Base-by-base conservation (phyloP, 2,888 invertebrate species). In the Cinara cedri region DNA sequence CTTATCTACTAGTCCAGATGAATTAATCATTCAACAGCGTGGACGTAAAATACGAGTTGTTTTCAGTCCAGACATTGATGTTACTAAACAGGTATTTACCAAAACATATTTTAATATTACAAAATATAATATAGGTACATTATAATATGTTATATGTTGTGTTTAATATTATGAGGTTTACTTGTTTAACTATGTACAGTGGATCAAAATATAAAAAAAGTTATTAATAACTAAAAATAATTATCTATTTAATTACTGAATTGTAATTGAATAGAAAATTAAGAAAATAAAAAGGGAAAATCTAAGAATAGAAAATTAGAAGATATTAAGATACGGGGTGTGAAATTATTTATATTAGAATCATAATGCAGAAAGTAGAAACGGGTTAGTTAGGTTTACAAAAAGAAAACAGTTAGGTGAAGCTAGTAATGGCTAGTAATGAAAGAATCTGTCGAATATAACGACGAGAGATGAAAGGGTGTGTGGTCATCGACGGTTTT, bases 51-150 rank as follows among this genome's bases (percentile, higher is more conserved):
- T 90, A 71, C 92, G 93, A 11, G 89, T 91, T 26, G 91, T 91
- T 57, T 94, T 93, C 92, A 93, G 93, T 26, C 94, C 94, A 0
- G 92, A 92, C 82, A 89, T 92, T 74, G 91, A 92, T 80, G 83
- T 85, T 6, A 83, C 84, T 49, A 86, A 86, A 82, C 83, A 85
- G 49, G 86, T 81, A 60, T 51, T 24, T 71, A 85, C 14, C 0
- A 60, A 16, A 34, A 24, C 8, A 44, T 16, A 44, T n/a, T n/a
- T 44, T 46, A 13, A 51, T 46, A 0, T 63, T 19, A 55, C 3
- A 11, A 2, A 55, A 21, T 24, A 0, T 24, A n/a, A n/a, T n/a
- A n/a, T n/a, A n/a, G n/a, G n/a, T n/a, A n/a, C n/a, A n/a, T 24
- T 21, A 55, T 11, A 21, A 21, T 21, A 21, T 55, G 13, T 21